phyloP scores from a whole-genome alignment of 2,888 invertebrate genomes.

The Galerucella calmariensis region DNA sequence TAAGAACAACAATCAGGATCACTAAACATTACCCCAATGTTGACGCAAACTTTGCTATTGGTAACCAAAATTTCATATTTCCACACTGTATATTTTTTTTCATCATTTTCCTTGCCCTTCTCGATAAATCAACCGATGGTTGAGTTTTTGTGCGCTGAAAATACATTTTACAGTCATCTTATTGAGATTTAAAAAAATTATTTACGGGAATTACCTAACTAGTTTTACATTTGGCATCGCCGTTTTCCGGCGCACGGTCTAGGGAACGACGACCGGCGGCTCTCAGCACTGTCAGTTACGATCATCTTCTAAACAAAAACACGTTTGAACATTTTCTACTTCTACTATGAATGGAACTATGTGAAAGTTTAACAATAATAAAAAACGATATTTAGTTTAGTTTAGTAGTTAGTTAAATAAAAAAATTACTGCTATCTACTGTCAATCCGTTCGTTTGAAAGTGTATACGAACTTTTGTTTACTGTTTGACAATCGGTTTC shows the following conservation, averaged over 20 bases:
- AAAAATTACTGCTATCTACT: background rate
- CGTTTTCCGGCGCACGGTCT: constrained; percentile 21
- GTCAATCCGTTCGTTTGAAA: background rate
- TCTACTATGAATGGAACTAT: constrained; percentile 29
- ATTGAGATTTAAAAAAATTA: no score
- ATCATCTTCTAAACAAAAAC: constrained; percentile 45
- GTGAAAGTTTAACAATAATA: constrained; percentile 30
- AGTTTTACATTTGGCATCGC: background rate
- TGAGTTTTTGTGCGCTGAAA: no score
- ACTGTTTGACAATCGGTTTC: constrained; percentile 7
- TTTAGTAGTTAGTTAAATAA: constrained; percentile 24
- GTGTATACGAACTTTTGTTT: constrained; percentile 8
- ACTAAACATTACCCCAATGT: no score
- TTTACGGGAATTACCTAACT: no score
- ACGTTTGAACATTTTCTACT: constrained; percentile 23
- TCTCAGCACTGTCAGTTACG: constrained; percentile 32
- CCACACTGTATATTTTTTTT: no score
- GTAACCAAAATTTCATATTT: no score
- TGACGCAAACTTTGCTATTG: no score
- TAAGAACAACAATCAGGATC: no score
- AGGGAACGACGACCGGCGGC: constrained; percentile 37
- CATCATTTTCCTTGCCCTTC: no score
- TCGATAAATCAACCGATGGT: no score
- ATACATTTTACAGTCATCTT: no score
- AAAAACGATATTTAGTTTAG: constrained; percentile 10